Base-by-base conservation (phyloP, 2,888 invertebrate species). In the Calameuta idolon region DNA sequence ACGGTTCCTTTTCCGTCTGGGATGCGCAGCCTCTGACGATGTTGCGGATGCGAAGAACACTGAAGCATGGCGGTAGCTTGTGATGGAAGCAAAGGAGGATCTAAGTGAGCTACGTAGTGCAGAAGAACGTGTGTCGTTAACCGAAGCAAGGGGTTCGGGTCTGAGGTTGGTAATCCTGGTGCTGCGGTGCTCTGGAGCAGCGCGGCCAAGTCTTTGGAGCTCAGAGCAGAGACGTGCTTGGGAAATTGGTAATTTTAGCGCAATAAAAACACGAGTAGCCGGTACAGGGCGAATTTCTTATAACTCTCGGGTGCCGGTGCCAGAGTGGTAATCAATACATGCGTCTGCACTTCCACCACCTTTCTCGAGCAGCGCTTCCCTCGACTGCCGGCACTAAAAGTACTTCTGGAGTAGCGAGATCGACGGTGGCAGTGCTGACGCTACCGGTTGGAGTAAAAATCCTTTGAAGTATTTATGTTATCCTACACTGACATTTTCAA, bases 261-360 rank as follows among this genome's bases (percentile, higher is more conserved):
- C 79, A 76, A 81, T 83, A 80, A 83, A 85, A 85, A 80, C 69
- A 74, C 76, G 77, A 74, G 77, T 78, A 76, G 78, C 78, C 77
- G 78, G 76, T 75, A 75, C 76, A 81, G 75, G 79, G 77, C 77
- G 82, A 78, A 80, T 82, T 83, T 83, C 82, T 83, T 83, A 77
- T 77, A 80, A 79, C 68, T 73, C 31, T n/a, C 15, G 11, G 69
- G 68, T 74, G 55, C 82, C 55, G 9, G 23, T 79, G 81, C 80
- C 78, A 80, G 81, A 83, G 84, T 83, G 81, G 86, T 85, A 87
- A 88, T 88, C 87, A 85, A 88, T 88, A 88, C 86, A 87, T 83
- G 85, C 87, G 85, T 87, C 86, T 85, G 84, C 85, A 83, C 82
- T 85, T 84, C 81, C 84, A 82, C 83, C 83, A 84, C 82, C 84